phyloP scores from a whole-genome alignment of 2,888 invertebrate species.

The Conus canariensis region DNA sequence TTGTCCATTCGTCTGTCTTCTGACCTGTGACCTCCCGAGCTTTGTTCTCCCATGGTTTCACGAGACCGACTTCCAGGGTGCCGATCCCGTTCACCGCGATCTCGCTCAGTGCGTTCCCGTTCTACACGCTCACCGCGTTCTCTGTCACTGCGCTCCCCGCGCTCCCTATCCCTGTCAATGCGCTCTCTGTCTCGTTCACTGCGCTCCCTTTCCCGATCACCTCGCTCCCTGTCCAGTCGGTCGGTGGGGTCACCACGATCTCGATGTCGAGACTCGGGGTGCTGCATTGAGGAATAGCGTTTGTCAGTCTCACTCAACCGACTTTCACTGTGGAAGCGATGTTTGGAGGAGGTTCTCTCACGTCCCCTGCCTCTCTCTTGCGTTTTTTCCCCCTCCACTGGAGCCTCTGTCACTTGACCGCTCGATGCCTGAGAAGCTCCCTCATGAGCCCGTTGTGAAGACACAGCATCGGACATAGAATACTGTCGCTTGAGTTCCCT shows the following conservation, averaged over 20 bases:
- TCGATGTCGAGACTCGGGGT: slow-evolving; percentile 39
- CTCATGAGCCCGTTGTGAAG: slow-evolving; percentile 46
- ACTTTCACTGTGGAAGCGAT: slow-evolving; percentile 68
- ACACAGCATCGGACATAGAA: slow-evolving; percentile 71
- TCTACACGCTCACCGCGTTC: slow-evolving; percentile 49
- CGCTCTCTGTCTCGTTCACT: slow-evolving; percentile 38
- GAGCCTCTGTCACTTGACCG: slow-evolving; percentile 20
- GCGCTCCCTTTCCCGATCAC: slow-evolving; percentile 13
- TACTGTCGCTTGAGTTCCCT: slow-evolving; percentile 74
- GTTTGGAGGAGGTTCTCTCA: slow-evolving; percentile 67
- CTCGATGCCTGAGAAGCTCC: slow-evolving; percentile 29
- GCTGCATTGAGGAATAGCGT: slow-evolving; percentile 55
- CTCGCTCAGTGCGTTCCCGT: slow-evolving; percentile 28
- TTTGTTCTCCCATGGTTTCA: slow-evolving; percentile 49
- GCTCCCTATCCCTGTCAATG: slow-evolving; percentile 20
- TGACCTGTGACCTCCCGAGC: slow-evolving; percentile 36
- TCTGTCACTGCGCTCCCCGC: slow-evolving; percentile 24
- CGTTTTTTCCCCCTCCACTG: slow-evolving; percentile 48
- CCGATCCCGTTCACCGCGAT: slow-evolving; percentile 54
- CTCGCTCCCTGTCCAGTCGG: slow-evolving; percentile 26
- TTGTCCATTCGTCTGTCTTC: slow-evolving; percentile 40
- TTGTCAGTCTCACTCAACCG: slow-evolving; percentile 67
- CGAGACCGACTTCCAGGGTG: slow-evolving; percentile 55
- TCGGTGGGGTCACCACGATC: slow-evolving; percentile 24
- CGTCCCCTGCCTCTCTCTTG: slow-evolving; percentile 64